Conservation (phyloP, 2,797 vertebrate genomes). For the Tragopan temminckii region DNA sequence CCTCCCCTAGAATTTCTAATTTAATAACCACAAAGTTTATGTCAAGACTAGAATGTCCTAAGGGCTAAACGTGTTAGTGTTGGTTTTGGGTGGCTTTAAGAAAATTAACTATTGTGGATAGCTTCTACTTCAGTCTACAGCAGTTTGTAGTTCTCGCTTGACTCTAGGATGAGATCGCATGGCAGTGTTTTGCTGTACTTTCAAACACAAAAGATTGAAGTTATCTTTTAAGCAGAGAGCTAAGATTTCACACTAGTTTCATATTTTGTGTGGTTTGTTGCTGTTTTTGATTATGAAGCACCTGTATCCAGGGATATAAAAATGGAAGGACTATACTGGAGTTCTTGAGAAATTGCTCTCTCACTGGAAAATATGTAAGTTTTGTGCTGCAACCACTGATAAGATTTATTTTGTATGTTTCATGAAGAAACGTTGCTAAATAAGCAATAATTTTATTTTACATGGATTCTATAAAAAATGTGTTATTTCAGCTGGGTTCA, state of each 20-base stretch:
- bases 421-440: conserved; percentile 31
- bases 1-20: background rate
- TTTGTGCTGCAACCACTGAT: background rate
- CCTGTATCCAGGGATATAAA: background rate
- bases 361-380: background rate
- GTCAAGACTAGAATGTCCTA: background rate
- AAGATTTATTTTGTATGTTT: conserved; percentile 39
- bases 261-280: background rate
- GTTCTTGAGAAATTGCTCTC: background rate
- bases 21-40: background rate
- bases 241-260: background rate
- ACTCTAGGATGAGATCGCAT: background rate
- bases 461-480: background rate
- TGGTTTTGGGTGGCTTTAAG: background rate
- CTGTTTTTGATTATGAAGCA: background rate
- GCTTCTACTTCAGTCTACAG: background rate
- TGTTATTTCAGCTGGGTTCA: conserved; percentile 33
- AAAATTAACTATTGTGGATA: background rate
- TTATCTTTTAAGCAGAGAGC: background rate
- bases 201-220: background rate
- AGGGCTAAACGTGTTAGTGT: background rate
- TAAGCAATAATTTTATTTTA: background rate
- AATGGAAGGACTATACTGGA: background rate
- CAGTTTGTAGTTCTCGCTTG: background rate
- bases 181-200: background rate